phyloP scores from a whole-genome alignment of 92 coral and sea anemone species.

The Bergia puertoricense region DNA sequence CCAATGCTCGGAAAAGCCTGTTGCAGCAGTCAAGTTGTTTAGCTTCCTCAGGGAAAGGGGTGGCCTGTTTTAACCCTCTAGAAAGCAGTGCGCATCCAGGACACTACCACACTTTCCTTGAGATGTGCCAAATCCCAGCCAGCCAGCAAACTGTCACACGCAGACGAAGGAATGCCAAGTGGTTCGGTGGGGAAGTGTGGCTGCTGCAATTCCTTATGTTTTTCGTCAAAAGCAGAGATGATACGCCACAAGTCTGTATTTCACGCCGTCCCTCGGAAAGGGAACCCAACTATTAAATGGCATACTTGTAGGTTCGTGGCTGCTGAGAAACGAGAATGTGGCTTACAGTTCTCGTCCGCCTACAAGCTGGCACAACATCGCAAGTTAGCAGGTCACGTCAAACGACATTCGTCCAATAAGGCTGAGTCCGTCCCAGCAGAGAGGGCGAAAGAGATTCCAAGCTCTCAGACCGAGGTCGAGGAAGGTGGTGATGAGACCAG shows the following conservation, averaged over 20 bases:
- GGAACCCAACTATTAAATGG: background rate
- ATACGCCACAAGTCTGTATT: background rate
- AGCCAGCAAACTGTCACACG: slow-evolving; percentile 29
- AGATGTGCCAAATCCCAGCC: slow-evolving; percentile 44
- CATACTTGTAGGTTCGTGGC: background rate
- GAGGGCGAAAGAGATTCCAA: background rate
- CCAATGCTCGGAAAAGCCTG: slow-evolving; percentile 48
- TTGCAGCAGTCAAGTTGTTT: slow-evolving; percentile 38
- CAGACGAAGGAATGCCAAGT: slow-evolving; percentile 11
- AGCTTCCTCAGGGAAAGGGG: slow-evolving; percentile 22
- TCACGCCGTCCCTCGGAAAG: slow-evolving; percentile 4
- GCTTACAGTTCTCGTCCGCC: slow-evolving; percentile 16
- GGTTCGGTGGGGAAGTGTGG: slow-evolving; percentile 15
- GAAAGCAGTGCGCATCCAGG: slow-evolving; percentile 38
- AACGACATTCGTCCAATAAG: slow-evolving; percentile 1
- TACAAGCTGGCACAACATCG: slow-evolving; percentile 23
- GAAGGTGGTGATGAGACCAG: background rate
- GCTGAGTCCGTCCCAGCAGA: background rate
- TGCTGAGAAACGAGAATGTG: slow-evolving; percentile 19
- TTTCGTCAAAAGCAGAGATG: slow-evolving; percentile 9
- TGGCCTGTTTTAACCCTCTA: slow-evolving; percentile 42
- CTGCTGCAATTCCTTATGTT: background rate
- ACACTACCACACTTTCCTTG: slow-evolving; percentile 48
- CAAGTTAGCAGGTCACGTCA: background rate
- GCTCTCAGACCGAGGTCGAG: background rate